Percentiles rank a stretch among this genome's conserved stretches.
These are phyloP conservation scores for Trachymyrmex septentrionalis DNA, from an alignment of 1,140 invertebrate species.

Conservation along the genomic window DNA sequence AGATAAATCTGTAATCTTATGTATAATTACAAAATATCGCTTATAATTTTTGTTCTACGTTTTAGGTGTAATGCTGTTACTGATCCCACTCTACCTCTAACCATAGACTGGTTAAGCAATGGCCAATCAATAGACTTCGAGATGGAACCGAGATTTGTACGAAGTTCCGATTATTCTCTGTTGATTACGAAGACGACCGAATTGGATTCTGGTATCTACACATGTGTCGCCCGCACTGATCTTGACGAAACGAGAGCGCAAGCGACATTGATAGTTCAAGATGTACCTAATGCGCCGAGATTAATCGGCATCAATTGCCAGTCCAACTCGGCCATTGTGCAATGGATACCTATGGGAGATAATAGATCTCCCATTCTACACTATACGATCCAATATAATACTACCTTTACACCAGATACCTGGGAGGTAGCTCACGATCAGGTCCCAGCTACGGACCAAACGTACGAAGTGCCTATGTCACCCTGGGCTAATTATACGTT, in stretches of 20 bases:
- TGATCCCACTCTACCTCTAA: slow-evolving; percentile 92
- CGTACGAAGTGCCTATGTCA: slow-evolving; percentile 92
- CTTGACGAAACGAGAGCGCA: slow-evolving; percentile 94
- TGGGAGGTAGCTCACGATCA: slow-evolving; percentile 94
- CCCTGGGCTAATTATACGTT: slow-evolving; percentile 99
- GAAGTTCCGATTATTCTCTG: slow-evolving; percentile 96
- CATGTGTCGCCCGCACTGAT: slow-evolving; percentile 97
- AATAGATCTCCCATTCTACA: slow-evolving; percentile 97
- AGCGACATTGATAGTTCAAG: slow-evolving; percentile 97
- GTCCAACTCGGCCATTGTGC: slow-evolving; percentile 90
- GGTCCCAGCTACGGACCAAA: slow-evolving; percentile 93
- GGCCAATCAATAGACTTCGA: slow-evolving; percentile 95
- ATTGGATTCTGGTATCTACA: slow-evolving; percentile 97
- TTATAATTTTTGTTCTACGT: slow-evolving; percentile 22
- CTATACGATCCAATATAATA: slow-evolving; percentile 98
- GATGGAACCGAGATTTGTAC: slow-evolving; percentile 92
- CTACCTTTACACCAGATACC: slow-evolving; percentile 96
- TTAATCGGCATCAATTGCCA: slow-evolving; percentile 90
- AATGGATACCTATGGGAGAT: slow-evolving; percentile 96
- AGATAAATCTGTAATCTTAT: slow-evolving; percentile 13
- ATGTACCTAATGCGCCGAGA: slow-evolving; percentile 96
- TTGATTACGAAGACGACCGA: slow-evolving; percentile 97
- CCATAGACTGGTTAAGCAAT: slow-evolving; percentile 96
- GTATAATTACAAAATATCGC: not conserved
- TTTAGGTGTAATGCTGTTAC: slow-evolving; percentile 94